Percentiles rank a stretch among this genome's conserved stretches.
Conservation (phyloP, 2,888 invertebrate species). For the Cheilosia grossa region DNA sequence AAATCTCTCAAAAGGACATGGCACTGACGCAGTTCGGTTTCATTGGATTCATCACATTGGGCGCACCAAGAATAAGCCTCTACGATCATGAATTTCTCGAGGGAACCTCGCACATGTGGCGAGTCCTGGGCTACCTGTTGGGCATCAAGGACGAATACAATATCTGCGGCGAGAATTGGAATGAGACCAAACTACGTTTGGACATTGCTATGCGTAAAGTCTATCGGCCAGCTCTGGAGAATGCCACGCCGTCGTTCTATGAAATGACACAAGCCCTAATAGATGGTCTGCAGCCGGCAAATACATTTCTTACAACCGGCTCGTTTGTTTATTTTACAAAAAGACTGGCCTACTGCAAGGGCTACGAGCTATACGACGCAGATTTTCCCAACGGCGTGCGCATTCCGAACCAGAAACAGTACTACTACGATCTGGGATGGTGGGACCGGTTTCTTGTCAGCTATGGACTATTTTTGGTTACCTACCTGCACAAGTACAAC, state of each 20-base stretch:
- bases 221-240: constrained; percentile 86
- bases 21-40: constrained; percentile 94
- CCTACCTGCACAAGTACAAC: constrained; percentile 83
- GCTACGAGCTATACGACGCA: constrained; percentile 84
- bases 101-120: constrained; percentile 92
- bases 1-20: constrained; percentile 92
- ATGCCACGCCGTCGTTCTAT: constrained; percentile 86
- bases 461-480: constrained; percentile 80
- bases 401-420: constrained; percentile 82
- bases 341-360: constrained; percentile 85
- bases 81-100: constrained; percentile 87
- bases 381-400: constrained; percentile 78
- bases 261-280: constrained; percentile 87
- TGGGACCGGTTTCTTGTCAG: constrained; percentile 83
- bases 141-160: constrained; percentile 93
- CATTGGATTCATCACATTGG: constrained; percentile 89
- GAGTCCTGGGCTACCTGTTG: constrained; percentile 90
- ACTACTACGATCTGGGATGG: constrained; percentile 82
- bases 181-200: constrained; percentile 85
- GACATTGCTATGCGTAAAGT: constrained; percentile 85
- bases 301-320: constrained; percentile 86
- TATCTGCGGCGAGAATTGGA: constrained; percentile 86
- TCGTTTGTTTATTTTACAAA: constrained; percentile 86
- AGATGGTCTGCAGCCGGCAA: constrained; percentile 88
- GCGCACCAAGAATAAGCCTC: constrained; percentile 87